A percentile compares a stretch with the other conserved stretches of the same genome.
These are phyloP conservation scores for Cathartes aura DNA, from an alignment of 2,113 vertebrate species.

Conservation along the genomic window DNA sequence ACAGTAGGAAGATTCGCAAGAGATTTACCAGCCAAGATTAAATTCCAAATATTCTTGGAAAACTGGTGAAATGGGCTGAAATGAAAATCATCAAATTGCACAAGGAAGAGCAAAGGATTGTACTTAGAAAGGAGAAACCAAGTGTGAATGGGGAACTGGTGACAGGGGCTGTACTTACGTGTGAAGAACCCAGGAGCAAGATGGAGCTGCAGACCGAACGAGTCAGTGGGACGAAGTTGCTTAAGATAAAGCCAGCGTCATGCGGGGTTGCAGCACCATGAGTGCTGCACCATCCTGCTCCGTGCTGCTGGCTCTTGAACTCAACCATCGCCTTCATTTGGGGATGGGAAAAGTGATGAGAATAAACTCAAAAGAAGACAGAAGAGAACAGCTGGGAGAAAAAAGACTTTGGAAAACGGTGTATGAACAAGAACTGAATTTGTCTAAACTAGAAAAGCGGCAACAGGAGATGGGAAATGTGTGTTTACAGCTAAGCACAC, in stretches of 20 bases:
- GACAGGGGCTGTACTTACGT: too few species aligned
- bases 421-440: background rate
- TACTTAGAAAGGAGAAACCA: background rate
- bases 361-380: background rate
- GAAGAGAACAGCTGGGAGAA: background rate
- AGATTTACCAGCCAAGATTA: background rate
- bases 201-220: rapidly evolving
- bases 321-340: rapidly evolving
- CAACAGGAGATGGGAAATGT: background rate
- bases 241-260: background rate
- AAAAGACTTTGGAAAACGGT: background rate
- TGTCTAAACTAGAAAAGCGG: background rate
- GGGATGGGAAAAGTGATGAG: background rate
- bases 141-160: background rate
- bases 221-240: background rate
- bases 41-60: background rate
- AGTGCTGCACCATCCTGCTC: background rate
- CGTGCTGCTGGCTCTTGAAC: background rate
- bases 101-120: background rate
- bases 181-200: background rate
- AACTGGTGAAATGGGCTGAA: background rate
- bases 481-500: background rate
- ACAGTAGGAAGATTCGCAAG: background rate
- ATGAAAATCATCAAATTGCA: background rate
- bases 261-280: rapidly evolving